Evolutionary conservation across 1,140 invertebrate genomes (phyloP), one percentile per base, ranked within the genome.

Genomic region (Cyphomyrmex costatus): DNA sequence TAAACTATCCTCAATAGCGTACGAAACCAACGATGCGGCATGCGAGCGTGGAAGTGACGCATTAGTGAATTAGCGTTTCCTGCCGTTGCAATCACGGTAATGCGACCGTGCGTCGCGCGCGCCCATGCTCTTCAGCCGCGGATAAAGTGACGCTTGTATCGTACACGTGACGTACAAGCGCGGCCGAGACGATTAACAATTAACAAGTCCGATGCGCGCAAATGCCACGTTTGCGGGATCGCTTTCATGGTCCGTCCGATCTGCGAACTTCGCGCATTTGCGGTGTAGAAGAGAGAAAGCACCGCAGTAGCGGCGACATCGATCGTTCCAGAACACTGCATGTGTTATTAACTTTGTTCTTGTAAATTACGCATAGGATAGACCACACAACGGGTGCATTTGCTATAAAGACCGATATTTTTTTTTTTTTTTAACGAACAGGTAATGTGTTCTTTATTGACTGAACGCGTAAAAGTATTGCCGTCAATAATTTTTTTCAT

Each of bases 21-120:
- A 87, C 74, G 53, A 85, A 90, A 88, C 70, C 79, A 71, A 87
- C 83, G 86, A 87, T 86, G 86, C 74, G 53, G 85, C 85, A 91
- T 88, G 83, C 89, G 86, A 89, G 88, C 91, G 86, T 89, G 88
- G 91, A 88, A 83, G 88, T 88, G 87, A 92, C 91, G 91, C 93
- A 94, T 94, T 94, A 94, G 93, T 91, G 92, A 93, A 94, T 94
- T 94, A 93, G 89, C 91, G 91, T 92, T 93, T 93, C 89, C 89
- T 90, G 86, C 83, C 89, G 90, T 93, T 90, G 93, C 93, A 94
- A 93, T 94, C 93, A 93, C 91, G 92, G 93, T 94, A 94, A 93
- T 94, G 93, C 92, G 91, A 88, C 89, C 74, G 68, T 77, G 87
- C 82, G 87, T 74, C 89, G 89, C 88, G 90, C 87, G 89, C 83